Evolutionary conservation across 2,797 vertebrate species (phyloP).

Genomic region (Malacoraja senta): DNA sequence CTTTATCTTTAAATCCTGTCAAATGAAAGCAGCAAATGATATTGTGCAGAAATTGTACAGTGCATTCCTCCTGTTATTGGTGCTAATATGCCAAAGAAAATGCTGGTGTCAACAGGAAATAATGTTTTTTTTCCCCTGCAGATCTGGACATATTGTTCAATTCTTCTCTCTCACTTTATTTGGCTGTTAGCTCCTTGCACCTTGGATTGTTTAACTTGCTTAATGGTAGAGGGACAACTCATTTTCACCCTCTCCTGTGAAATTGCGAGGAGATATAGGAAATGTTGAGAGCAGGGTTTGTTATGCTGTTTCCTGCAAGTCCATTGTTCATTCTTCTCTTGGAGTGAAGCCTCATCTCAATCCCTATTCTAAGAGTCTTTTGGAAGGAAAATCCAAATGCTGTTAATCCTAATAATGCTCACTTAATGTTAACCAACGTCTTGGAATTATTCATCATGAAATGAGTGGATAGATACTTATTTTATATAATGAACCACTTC

Average conservation of each 20-base stretch:
- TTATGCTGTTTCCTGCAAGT: not conserved
- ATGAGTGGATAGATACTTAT: not conserved
- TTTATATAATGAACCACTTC: not conserved
- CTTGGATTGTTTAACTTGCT: conserved; percentile 9
- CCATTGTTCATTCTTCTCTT: not conserved
- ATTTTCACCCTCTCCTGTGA: not conserved
- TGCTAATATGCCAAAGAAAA: conserved; percentile 36
- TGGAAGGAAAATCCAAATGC: not conserved
- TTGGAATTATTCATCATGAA: not conserved
- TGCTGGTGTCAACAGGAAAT: conserved; percentile 37
- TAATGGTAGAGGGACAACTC: not conserved
- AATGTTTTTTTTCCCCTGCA: conserved; percentile 1
- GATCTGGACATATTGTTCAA: conserved; percentile 17
- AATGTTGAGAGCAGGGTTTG: no score
- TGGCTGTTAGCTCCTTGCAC: not conserved
- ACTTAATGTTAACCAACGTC: not conserved
- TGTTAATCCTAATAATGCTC: not conserved
- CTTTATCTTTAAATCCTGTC: conserved; percentile 38
- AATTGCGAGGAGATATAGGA: not conserved
- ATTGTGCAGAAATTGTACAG: conserved; percentile 36
- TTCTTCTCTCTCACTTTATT: not conserved
- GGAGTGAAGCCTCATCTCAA: no score
- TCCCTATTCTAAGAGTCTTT: not conserved
- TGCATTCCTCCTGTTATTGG: conserved; percentile 33
- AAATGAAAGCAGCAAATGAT: conserved; percentile 34